Base-by-base conservation (phyloP, 2,113 vertebrate species). In the Forbesichthys agassizii region DNA sequence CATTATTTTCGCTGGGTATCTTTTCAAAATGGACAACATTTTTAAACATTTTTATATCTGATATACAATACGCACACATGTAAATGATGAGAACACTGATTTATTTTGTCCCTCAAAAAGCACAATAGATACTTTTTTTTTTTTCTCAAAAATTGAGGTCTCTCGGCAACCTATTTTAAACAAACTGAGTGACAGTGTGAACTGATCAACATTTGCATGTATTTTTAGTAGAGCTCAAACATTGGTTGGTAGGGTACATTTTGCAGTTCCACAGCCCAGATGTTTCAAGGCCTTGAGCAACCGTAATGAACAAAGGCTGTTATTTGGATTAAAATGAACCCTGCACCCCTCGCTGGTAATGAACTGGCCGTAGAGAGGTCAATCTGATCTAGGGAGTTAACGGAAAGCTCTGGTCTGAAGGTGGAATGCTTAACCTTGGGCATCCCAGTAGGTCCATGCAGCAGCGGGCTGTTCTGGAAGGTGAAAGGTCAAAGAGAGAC, bases 321-420 rank as follows among this genome's bases (percentile, higher is more conserved):
- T 88, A 85, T 88, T 89, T 86, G 74, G 72, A 84, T 86, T 79
- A 91, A 88, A 92, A 93, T 90, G 89, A 92, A 86, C 81, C 88
- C 80, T 88, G 85, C 92, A 93, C 78, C 84, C 79, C 75, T 73
- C 87, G 83, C 88, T 87, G 91, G 89, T 91, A 87, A 78, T 69
- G 73, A 78, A 62, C 63, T 60, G 48, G 79, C 78, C 69, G 73
- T 77, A 66, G 82, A 81, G 79, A 73, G 73, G 79, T 77, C 75
- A 74, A 84, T 85, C 75, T 60, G 27, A 27, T 27, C 27, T 27
- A 74, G 73, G 64, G 65, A 69, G 74, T 51, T 54, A 36, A 79
- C 65, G 71, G 65, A 74, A 69, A 53, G 79, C 72, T 73, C 33
- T 60, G 71, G 57, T 72, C 59, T 1, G 18, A 36, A 71, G 84